A percentile compares a stretch with the other conserved stretches of the same genome.
phyloP scores from a whole-genome alignment of 2,113 vertebrate species.

The Calidris pugnax region DNA sequence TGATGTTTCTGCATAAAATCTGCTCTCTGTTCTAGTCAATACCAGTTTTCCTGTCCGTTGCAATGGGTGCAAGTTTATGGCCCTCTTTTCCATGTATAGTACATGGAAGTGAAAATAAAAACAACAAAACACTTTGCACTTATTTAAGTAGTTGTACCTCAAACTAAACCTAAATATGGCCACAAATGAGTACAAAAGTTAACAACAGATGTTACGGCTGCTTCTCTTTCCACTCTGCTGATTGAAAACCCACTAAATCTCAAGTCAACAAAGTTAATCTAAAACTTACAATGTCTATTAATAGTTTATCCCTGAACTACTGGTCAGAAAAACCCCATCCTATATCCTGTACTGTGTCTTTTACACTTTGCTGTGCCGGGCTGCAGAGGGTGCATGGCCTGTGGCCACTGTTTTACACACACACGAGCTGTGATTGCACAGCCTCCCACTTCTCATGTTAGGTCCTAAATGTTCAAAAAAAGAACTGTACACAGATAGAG shows the following conservation, averaged over 20 bases:
- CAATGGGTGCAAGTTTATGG: not conserved
- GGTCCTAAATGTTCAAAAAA: not conserved
- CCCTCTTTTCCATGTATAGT: not conserved
- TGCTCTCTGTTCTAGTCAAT: not conserved
- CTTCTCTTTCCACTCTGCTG: not conserved
- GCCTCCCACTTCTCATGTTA: not conserved
- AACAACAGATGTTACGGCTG: not conserved
- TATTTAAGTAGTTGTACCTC: not conserved
- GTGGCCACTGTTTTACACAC: not conserved
- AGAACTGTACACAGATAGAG: not conserved
- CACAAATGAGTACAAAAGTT: not conserved
- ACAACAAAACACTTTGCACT: not conserved
- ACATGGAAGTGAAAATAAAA: not conserved
- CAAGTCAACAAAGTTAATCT: not conserved
- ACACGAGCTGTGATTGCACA: accelerated
- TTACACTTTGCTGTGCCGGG: not conserved
- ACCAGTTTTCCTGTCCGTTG: not conserved
- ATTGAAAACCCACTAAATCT: not conserved
- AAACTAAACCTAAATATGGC: not conserved
- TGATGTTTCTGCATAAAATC: not conserved
- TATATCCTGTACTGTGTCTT: not conserved
- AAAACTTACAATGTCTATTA: not conserved
- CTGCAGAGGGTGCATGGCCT: not conserved
- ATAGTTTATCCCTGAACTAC: not conserved
- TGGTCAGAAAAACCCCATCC: not conserved